Conservation (phyloP, 2,113 vertebrate genomes). For the Felis chaus region DNA sequence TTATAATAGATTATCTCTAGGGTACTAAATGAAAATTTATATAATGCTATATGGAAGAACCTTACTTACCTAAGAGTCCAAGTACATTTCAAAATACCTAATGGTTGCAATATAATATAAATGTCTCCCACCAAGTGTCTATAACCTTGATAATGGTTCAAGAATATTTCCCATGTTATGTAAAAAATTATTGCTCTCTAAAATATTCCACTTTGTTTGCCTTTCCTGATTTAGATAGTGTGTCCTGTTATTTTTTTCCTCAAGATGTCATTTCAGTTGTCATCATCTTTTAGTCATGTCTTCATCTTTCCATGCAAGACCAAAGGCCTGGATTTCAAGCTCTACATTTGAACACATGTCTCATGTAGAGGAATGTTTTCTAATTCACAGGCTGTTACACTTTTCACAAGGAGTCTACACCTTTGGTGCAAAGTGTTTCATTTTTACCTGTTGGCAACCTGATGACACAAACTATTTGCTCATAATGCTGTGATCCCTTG, state of each 20-base stretch:
- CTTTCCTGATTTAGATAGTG: background rate
- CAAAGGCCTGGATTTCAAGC: background rate
- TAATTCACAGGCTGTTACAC: conserved; percentile 54
- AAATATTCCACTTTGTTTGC: background rate
- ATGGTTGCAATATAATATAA: background rate
- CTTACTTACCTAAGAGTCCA: background rate
- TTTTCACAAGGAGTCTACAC: conserved; percentile 25
- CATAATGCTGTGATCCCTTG: conserved; percentile 42
- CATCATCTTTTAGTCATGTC: conserved; percentile 31
- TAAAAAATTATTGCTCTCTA: background rate
- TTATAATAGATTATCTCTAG: background rate
- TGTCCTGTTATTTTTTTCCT: background rate
- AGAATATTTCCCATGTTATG: background rate
- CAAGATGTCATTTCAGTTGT: background rate
- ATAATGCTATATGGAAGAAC: background rate
- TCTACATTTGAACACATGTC: conserved; percentile 1
- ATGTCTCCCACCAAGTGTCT: background rate
- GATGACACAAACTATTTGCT: conserved; percentile 70
- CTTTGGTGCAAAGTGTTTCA: conserved; percentile 58
- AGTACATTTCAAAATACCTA: background rate
- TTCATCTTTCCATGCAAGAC: conserved; percentile 9
- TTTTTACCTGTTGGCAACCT: conserved; percentile 74
- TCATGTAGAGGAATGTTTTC: conserved; percentile 52
- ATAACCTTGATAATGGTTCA: background rate
- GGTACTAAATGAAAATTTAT: background rate